Evolutionary conservation across 2,113 vertebrate genomes (phyloP), one percentile per base, ranked within the genome.

Genomic region (Nothocercus julius): DNA sequence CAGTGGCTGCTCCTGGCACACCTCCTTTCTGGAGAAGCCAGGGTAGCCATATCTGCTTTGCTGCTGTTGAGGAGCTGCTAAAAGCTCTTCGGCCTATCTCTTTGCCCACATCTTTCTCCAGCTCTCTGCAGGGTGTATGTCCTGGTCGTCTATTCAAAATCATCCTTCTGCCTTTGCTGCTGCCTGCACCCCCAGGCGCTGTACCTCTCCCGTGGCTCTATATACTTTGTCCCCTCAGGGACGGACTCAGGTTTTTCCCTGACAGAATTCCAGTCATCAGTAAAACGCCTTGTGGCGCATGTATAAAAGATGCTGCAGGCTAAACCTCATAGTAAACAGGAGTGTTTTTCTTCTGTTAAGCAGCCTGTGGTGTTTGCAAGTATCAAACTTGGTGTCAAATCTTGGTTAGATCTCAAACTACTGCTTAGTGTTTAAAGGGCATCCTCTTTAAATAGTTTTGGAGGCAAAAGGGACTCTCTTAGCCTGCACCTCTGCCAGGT

Each of bases 11-110:
- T 75, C 64, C 67, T 82, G 88, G 87, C 38, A 0, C 7, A 27
- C 5, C 3, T 82, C 62, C 77, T 36, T 58, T 28, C 64, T 3
- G 2, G 87, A 86, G 69, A 81, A 75, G 73, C 34, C 44, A 20
- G 22, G 16, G 34, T 17, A 25, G 56, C 38, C 0, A 0, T 6
- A 2, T 42, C 53, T 2, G 0, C 53, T 47, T 2, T 8, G 30
- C 69, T 64, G 36, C 61, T 6, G 0, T 11, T 16, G 44, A 61
- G 58, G 91, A 34, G 38, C 36, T 42, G 5, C 42, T 80, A 85
- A 11, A 82, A 73, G 17, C 17, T 75, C 8, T 38, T 24, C 27
- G 18, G 32, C 36, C 15, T 53, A 51, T 64, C 12, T 53, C 36
- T 86, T 22, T 68, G n/a, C 61, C 70, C 16, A 12, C 38, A 2